Evolutionary conservation across 2,113 vertebrate species (phyloP), one percentile per base, ranked within the genome.

Genomic region (Anseranas semipalmata): DNA sequence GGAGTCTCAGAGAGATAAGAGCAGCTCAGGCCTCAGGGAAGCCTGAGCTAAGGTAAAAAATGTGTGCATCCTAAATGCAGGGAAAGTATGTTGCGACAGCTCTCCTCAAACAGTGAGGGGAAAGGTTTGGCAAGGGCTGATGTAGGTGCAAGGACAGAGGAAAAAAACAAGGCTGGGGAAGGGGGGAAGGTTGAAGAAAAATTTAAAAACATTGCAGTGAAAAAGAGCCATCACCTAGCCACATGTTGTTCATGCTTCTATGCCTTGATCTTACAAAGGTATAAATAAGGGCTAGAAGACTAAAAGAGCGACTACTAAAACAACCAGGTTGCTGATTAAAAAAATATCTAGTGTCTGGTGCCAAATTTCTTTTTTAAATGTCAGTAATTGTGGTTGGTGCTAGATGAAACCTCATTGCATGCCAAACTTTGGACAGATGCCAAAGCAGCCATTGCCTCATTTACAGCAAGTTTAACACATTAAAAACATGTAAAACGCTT

Each of bases 31-130:
- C 83, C 91, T 35, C 60, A 68, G 70, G 80, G 66, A 93, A 94
- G 84, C 46, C 62, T 45, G 39, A 82, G 35, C 67, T 73, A 82
- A 95, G 74, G 81, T 87, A 79, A 94, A 88, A 92, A 94, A 85
- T 9, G 52, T 8, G 32, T 10, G 58, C 62, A 75, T 68, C 52
- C 39, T 43, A 77, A 92, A 78, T 56, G 39, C 37, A 65, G 33
- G 45, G 77, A 65, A 96, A 72, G 76, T 20, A 32, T 76, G 71
- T 73, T 82, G 91, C 48, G 89, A 91, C 32, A 77, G 77, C 30
- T 89, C 39, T 65, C 25, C 59, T 72, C 78, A 92, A 32, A 66
- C 43, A 75, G 48, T 8, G 66, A 63, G 48, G 45, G 73, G 48
- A 95, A 80, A 91, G 46, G 37, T 80, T 92, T 86, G 75, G 33